Percentiles rank a stretch among this genome's conserved stretches.
phyloP scores from a whole-genome alignment of 1,140 invertebrate species.

The Drosophila tropicalis region DNA sequence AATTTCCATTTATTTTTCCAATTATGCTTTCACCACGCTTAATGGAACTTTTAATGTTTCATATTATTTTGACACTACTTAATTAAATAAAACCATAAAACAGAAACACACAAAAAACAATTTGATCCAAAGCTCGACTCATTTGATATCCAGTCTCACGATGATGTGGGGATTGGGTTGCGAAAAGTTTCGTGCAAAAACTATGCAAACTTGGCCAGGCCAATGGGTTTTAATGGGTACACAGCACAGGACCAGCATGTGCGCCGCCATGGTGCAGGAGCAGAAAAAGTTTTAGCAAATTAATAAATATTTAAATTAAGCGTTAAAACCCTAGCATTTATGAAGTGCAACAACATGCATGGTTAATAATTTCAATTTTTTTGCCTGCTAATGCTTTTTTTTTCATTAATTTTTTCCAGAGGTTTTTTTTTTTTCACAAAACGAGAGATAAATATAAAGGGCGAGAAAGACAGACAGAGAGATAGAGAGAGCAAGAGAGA shows the following conservation, averaged over 20 bases:
- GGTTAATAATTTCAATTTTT: slow-evolving; percentile 13
- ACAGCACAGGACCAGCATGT: not conserved
- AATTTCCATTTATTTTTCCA: slow-evolving; percentile 38
- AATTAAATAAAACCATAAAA: slow-evolving; percentile 15
- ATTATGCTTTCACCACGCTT: slow-evolving; percentile 31
- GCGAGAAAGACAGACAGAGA: not conserved
- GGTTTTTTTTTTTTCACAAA: slow-evolving; percentile 14
- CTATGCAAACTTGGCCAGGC: not conserved
- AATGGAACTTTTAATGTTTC: slow-evolving; percentile 27
- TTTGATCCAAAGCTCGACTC: not conserved
- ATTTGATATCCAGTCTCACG: not conserved
- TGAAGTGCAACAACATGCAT: slow-evolving; percentile 24
- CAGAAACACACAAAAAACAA: not conserved
- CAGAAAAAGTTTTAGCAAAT: slow-evolving; percentile 39
- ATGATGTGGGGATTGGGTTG: too few relatives aligned
- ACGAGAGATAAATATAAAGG: too few relatives aligned
- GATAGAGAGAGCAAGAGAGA: not conserved
- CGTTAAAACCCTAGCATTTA: slow-evolving; percentile 23
- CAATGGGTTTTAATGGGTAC: slow-evolving; percentile 5
- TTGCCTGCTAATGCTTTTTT: slow-evolving; percentile 20
- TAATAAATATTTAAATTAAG: slow-evolving; percentile 46
- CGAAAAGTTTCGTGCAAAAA: not conserved
- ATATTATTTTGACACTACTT: slow-evolving; percentile 8
- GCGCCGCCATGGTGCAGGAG: not conserved
- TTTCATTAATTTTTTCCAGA: slow-evolving; percentile 16